Percentiles rank a stretch among this genome's conserved stretches.
phyloP scores from a whole-genome alignment of 2,797 vertebrate genomes.

The Macropus fuliginosus region DNA sequence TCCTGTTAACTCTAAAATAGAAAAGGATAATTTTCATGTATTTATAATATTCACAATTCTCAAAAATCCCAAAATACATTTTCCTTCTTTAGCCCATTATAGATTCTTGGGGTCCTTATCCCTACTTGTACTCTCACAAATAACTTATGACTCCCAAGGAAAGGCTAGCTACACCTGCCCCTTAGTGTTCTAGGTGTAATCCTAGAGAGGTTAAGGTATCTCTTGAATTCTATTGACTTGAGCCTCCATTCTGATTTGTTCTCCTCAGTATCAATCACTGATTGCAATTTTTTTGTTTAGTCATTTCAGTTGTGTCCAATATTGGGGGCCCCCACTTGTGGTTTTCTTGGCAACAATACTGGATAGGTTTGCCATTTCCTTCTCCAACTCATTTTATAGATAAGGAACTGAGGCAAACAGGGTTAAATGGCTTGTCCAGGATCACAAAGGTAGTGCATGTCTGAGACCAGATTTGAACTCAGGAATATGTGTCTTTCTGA shows the following conservation, averaged over 20 bases:
- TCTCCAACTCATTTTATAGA: not conserved
- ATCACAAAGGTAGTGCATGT: not conserved
- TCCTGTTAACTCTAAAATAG: not conserved
- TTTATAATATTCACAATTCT: not conserved
- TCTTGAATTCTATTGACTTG: not conserved
- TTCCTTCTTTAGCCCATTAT: not conserved
- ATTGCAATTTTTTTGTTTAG: not conserved
- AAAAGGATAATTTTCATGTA: not conserved
- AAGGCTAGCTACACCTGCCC: not conserved
- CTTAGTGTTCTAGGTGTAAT: not conserved
- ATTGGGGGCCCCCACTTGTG: not conserved
- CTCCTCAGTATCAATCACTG: not conserved
- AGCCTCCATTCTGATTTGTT: not conserved
- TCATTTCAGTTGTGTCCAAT: not conserved
- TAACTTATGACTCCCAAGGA: not conserved
- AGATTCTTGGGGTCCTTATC: not conserved
- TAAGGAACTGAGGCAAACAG: not conserved
- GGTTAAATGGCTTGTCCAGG: not conserved
- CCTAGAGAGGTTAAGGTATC: not conserved
- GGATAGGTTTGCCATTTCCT: not conserved
- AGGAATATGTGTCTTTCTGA: not conserved
- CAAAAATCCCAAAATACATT: not conserved
- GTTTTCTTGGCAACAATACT: not conserved
- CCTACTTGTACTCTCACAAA: not conserved
- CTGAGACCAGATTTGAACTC: not conserved